Base-by-base conservation (phyloP, 2,113 vertebrate species). In the Passerina amoena region DNA sequence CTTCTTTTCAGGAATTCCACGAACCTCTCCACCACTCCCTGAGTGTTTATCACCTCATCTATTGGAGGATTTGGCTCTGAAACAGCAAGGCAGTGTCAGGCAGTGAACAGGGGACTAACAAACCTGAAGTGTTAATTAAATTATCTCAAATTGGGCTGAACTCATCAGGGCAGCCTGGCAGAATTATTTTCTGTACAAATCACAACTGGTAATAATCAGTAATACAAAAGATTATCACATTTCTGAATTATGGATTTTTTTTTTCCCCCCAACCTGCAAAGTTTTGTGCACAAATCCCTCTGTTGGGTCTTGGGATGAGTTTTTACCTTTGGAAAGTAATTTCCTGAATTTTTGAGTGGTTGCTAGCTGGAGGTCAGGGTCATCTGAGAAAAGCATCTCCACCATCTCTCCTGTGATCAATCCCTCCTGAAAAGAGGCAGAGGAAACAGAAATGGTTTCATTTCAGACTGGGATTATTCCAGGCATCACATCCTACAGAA, bases 321-420 rank as follows among this genome's bases (percentile, higher is more conserved):
- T 95, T 75, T 88, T 98, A 99, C 99, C 99, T 99, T 99, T 99
- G 88, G 99, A 99, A 84, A 99, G 99, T 33, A 99, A 96, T 96
- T 99, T 99, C 95, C 99, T 98, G 97, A 99, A 99, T 96, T 99
- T 99, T 95, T 99, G 99, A 90, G 99, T 99, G 86, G 99, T 99
- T 92, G 98, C 96, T 57, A 99, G 98, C 94, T 99, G 99, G 31
- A 99, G 98, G 85, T 99, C 99, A 73, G 98, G 98, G 96, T 99
- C 99, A 54, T 99, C 99, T 79, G 99, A 99, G 96, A 99, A 99
- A 79, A 99, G 98, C 99, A 99, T 99, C 96, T 99, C 99, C 15
- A 99, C 99, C 99, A 99, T 99, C 82, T 99, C 99, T 96, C 98
- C 98, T 75, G 99, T 99, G 94, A 99, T 99, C 80, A 99, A 98